These are phyloP conservation scores for Sycophila texana DNA, from an alignment of 2,888 invertebrate species.

Conservation along the genomic window DNA sequence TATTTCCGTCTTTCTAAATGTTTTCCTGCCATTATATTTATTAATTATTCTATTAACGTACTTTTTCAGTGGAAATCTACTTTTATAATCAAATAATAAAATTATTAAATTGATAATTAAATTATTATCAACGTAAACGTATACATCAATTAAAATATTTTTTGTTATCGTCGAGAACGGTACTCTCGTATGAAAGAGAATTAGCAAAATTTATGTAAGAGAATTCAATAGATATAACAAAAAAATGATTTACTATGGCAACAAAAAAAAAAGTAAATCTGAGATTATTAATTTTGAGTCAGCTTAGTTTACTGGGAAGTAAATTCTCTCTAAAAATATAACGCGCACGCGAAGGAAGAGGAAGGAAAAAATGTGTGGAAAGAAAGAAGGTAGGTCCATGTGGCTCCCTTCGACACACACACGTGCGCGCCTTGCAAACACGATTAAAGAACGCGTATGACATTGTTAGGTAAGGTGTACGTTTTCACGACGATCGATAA, in stretches of 20 bases:
- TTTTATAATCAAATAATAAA: too few species aligned
- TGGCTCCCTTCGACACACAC: slow-evolving; percentile 29
- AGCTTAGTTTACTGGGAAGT: not conserved
- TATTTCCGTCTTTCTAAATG: not conserved
- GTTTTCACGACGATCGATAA: slow-evolving; percentile 44
- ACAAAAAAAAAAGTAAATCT: too few species aligned
- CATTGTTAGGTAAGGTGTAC: not conserved
- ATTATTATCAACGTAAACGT: not conserved
- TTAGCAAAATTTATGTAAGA: too few species aligned
- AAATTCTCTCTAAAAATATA: slow-evolving; percentile 24
- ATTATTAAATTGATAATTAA: too few species aligned
- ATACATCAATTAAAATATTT: too few species aligned
- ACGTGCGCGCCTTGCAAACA: not conserved
- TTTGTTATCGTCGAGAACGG: too few species aligned
- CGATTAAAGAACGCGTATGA: slow-evolving; percentile 2
- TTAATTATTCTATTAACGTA: too few species aligned
- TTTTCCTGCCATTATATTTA: not conserved
- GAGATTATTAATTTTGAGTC: too few species aligned
- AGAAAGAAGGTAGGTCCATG: not conserved
- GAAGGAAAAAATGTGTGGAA: not conserved
- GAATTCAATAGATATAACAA: too few species aligned
- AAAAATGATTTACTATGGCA: too few species aligned
- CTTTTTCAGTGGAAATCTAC: too few species aligned
- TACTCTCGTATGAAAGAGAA: too few species aligned
- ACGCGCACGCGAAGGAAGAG: not conserved